These are phyloP conservation scores for Miichthys miiuy DNA, from an alignment of 2,797 vertebrate genomes.

Conservation along the genomic window DNA sequence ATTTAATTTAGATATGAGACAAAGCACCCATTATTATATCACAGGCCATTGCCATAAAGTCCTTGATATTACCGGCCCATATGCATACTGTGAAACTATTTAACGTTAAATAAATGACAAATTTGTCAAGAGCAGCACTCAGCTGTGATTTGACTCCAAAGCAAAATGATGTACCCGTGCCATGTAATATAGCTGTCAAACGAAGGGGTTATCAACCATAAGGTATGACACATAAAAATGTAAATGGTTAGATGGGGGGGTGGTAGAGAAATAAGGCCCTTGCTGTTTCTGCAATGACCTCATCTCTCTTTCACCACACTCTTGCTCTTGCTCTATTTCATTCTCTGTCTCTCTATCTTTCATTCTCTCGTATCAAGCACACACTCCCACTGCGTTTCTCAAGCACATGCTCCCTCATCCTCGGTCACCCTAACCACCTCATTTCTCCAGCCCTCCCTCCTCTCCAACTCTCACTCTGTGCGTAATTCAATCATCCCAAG, in stretches of 20 bases:
- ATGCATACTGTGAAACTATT: slow-evolving; percentile 21
- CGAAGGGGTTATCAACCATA: slow-evolving; percentile 60
- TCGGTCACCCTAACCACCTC: slow-evolving; percentile 77
- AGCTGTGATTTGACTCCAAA: slow-evolving; percentile 59
- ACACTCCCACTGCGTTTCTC: slow-evolving; percentile 67
- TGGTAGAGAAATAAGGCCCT: slow-evolving; percentile 45
- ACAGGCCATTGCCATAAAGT: slow-evolving; percentile 17
- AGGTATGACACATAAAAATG: slow-evolving; percentile 72
- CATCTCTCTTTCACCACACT: slow-evolving; percentile 66
- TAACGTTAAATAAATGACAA: slow-evolving; percentile 42
- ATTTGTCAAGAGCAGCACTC: slow-evolving; percentile 43
- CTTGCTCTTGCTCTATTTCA: slow-evolving; percentile 57
- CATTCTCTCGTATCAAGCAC: slow-evolving; percentile 58
- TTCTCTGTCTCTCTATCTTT: slow-evolving; percentile 57
- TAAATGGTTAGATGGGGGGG: slow-evolving; percentile 59
- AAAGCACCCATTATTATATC: slow-evolving; percentile 2
- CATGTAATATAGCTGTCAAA: slow-evolving; percentile 72
- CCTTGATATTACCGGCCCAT: background rate
- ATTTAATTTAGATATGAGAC: slow-evolving; percentile 5
- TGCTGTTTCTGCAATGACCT: slow-evolving; percentile 69
- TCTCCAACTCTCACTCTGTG: slow-evolving; percentile 74
- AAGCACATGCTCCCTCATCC: slow-evolving; percentile 72
- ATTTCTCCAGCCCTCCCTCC: slow-evolving; percentile 75
- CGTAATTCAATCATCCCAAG: slow-evolving; percentile 89
- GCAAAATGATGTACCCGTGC: slow-evolving; percentile 56